Evolutionary conservation across 2,797 vertebrate genomes (phyloP), one percentile per base, ranked within the genome.

Genomic region (Miichthys miiuy): DNA sequence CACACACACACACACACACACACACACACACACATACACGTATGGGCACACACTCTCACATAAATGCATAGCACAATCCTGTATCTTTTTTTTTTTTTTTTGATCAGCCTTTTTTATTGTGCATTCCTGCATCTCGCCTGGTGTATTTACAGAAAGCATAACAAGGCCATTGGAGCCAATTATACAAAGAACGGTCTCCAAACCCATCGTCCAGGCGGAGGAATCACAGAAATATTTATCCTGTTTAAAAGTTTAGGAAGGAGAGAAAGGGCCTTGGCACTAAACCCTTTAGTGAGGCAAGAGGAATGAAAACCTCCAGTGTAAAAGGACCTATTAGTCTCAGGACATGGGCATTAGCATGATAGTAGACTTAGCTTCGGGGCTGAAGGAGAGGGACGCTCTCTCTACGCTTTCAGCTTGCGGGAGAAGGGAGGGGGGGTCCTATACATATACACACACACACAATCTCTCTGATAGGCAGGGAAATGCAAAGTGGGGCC

Each of bases 251-350:
- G 92, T 92, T 91, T 91, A 90, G 90, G 91, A 91, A 93, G 86
- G 91, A 92, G 88, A 94, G 93, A 96, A 95, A 94, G 87, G 86
- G 86, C 79, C 91, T 92, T 92, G 93, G 91, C 92, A 92, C 93
- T 94, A 94, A 93, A 91, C 93, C 93, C 93, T 94, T 95, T 95
- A 95, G 91, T 94, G 92, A 86, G 88, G 92, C 91, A 91, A 93
- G 91, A 69, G 91, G 95, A 95, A 95, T 95, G 94, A 95, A 95
- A 95, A 95, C 88, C 93, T 94, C 88, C 90, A 90, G 93, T 92
- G 94, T 95, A 95, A 95, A 93, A 94, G 92, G 93, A 90, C 93
- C 94, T 95, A 95, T 96, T 96, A 96, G 95, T 95, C 92, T 94
- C 92, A 94, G 93, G 93, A 95, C 94, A 94, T 87, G 89, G 85